Conservation (phyloP, 1,140 invertebrate genomes). For the Bilobella aurantiaca region DNA sequence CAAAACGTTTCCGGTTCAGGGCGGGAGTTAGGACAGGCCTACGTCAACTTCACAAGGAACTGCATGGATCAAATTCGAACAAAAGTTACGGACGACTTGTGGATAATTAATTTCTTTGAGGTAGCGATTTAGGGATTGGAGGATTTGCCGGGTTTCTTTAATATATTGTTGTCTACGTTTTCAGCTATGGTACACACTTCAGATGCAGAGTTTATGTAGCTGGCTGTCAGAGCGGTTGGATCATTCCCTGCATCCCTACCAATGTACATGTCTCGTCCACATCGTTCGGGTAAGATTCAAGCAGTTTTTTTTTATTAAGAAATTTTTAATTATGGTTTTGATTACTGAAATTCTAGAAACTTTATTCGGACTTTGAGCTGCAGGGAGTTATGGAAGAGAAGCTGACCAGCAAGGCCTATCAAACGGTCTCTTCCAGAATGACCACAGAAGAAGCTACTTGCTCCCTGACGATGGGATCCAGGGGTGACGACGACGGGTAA, state of each 20-base stretch:
- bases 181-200: constrained; percentile 86
- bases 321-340: constrained; percentile 2
- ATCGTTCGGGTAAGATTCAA: constrained; percentile 70
- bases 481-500: constrained; percentile 43
- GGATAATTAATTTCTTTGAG: constrained; percentile 95
- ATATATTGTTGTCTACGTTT: constrained; percentile 21
- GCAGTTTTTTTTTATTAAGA: neutral
- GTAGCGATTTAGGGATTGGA: constrained; percentile 41
- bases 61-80: constrained; percentile 96
- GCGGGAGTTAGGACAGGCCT: constrained; percentile 89
- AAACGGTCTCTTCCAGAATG: constrained; percentile 82
- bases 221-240: constrained; percentile 91
- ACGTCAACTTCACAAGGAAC: constrained; percentile 93
- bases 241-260: constrained; percentile 88
- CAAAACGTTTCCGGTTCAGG: constrained; percentile 82
- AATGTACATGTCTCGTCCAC: constrained; percentile 91
- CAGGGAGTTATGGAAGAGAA: constrained; percentile 97
- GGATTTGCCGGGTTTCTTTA: neutral
- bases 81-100: constrained; percentile 92
- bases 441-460: constrained; percentile 93
- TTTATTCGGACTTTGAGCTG: constrained; percentile 96
- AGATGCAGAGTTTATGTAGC: constrained; percentile 85
- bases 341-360: constrained; percentile 62
- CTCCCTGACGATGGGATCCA: constrained; percentile 69
- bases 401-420: constrained; percentile 93